Percentiles rank a stretch among this genome's conserved stretches.
phyloP scores from a whole-genome alignment of 2,888 invertebrate genomes.

The Chrysina gloriosa region DNA sequence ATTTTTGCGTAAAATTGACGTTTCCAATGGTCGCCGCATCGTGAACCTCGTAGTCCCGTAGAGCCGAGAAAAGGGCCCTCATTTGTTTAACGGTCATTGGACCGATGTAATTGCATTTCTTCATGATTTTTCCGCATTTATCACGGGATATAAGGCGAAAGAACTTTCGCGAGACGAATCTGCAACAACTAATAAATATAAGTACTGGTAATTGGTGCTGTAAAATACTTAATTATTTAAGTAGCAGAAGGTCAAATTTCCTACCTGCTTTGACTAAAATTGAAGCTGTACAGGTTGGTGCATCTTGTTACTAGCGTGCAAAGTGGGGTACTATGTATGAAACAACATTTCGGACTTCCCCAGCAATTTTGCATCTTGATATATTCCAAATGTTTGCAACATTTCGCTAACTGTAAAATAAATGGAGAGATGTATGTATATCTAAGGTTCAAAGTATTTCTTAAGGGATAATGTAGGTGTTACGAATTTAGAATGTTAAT shows the following conservation, averaged over 20 bases:
- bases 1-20: constrained; percentile 40
- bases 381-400: constrained; percentile 44
- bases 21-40: constrained; percentile 45
- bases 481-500: no score
- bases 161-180: constrained; percentile 46
- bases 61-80: constrained; percentile 43
- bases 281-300: constrained; percentile 42
- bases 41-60: constrained; percentile 44
- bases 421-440: background rate
- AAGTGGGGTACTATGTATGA: constrained; percentile 43
- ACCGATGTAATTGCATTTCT: constrained; percentile 45
- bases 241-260: background rate
- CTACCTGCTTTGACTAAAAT: constrained; percentile 47
- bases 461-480: no score
- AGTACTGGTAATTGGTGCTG: no score
- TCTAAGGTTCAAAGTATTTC: no score
- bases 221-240: no score
- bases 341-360: constrained; percentile 41
- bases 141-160: constrained; percentile 45
- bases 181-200: constrained; percentile 26
- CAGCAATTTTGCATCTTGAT: constrained; percentile 45
- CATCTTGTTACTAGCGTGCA: constrained; percentile 44
- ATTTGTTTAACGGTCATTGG: constrained; percentile 46
- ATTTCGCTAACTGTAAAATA: constrained; percentile 42
- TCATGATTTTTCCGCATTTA: constrained; percentile 39